Percentiles rank a stretch among this genome's conserved stretches.
phyloP scores from a whole-genome alignment of 2,888 invertebrate species.

The Cabera pusaria region DNA sequence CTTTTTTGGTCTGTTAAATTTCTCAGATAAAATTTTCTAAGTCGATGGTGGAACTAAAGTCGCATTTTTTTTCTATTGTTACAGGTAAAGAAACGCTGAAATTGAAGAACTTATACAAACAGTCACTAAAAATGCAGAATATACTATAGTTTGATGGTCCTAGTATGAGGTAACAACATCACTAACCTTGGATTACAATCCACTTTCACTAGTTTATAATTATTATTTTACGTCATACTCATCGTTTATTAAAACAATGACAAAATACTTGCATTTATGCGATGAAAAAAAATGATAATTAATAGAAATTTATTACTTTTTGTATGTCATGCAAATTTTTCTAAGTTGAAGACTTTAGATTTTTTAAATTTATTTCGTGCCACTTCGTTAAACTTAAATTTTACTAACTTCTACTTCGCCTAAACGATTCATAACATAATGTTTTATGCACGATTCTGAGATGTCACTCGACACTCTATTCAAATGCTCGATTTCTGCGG shows the following conservation, averaged over 20 bases:
- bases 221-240: no score
- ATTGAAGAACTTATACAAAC: neutral
- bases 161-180: slow-evolving; percentile 7
- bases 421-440: no score
- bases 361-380: slow-evolving; percentile 2
- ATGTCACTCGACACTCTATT: slow-evolving; percentile 27
- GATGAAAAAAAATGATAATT: no score
- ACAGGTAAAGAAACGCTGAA: slow-evolving; percentile 9
- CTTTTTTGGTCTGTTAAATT: no score
- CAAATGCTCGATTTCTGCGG: slow-evolving; percentile 30
- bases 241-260: no score
- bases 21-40: slow-evolving; percentile 4
- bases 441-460: slow-evolving; percentile 19
- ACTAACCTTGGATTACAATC: slow-evolving; percentile 13
- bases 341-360: slow-evolving; percentile 5
- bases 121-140: neutral
- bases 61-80: slow-evolving; percentile 9
- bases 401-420: no score
- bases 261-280: no score
- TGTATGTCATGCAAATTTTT: slow-evolving; percentile 1
- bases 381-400: slow-evolving; percentile 7
- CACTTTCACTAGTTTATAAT: slow-evolving; percentile 9
- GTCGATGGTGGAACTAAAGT: slow-evolving; percentile 3
- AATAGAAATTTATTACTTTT: neutral
- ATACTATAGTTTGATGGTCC: neutral